Evolutionary conservation across 2,113 vertebrate genomes (phyloP).

Genomic region (Equus quagga): DNA sequence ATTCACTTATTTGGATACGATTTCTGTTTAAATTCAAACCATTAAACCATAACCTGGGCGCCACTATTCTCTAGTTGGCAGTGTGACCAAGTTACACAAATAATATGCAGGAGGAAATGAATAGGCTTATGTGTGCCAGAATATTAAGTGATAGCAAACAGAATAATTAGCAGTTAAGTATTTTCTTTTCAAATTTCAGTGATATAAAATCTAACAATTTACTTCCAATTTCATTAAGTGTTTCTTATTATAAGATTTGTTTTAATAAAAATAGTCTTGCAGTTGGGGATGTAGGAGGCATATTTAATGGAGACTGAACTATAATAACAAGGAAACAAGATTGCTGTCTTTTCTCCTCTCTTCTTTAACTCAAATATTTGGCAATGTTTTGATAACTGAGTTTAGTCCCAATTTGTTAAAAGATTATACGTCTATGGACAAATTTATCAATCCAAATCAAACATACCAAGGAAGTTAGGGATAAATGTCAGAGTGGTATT

Average conservation of each 20-base stretch:
- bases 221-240: background rate
- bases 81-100: background rate
- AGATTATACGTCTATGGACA: background rate
- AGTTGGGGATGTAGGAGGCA: background rate
- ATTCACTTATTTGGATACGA: background rate
- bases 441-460: slow-evolving; percentile 43
- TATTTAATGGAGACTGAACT: background rate
- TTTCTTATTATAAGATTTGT: background rate
- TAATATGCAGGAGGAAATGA: background rate
- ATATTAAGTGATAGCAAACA: background rate
- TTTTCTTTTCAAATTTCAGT: slow-evolving; percentile 24
- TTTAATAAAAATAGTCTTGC: slow-evolving; percentile 28
- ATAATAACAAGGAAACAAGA: background rate
- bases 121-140: background rate
- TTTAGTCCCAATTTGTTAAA: background rate
- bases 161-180: slow-evolving; percentile 22
- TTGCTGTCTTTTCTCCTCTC: background rate
- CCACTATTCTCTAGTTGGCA: background rate
- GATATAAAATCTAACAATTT: background rate
- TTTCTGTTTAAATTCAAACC: slow-evolving; percentile 15
- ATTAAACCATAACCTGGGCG: background rate
- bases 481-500: background rate
- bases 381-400: background rate
- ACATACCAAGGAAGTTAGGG: background rate
- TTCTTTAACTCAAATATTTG: slow-evolving; percentile 4